Base-by-base conservation (phyloP, 2,113 vertebrate species). In the Rhegmatorhina hoffmannsi region DNA sequence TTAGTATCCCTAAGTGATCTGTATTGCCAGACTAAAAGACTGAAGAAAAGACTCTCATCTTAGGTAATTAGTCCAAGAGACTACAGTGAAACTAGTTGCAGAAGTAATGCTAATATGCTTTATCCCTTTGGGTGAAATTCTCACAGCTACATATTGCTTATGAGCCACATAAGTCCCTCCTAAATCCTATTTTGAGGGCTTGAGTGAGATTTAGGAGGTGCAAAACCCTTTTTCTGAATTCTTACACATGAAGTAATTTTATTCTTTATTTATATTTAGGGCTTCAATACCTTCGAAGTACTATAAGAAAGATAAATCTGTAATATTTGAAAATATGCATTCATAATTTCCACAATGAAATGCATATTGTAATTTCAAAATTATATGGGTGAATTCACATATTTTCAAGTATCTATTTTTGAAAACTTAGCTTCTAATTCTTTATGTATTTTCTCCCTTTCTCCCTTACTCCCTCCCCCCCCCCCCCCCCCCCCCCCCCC, bases 181-280 rank as follows among this genome's bases (percentile, higher is more conserved):
- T 86, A 86, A 92, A 90, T 89, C 52, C 33, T 92, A 31, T 90
- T 95, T 93, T 84, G 83, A 89, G 38, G 12, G 38, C 12, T 87
- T 93, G 67, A 74, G 47, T 77, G 46, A 43, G 59, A 92, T 90
- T 93, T 80, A 94, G 47, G 21, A 77, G 5, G 55, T 83, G 1
- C 9, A 89, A 83, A 91, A 5, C 31, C 26, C 28, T 90, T 86
- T n/a, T 47, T 73, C 18, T 31, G 76, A 31, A 66, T 77, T 84
- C 13, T 74, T 62, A 55, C 6, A 59, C 12, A 26, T 68, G 17
- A 88, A 69, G 52, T 5, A 77, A 83, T 78, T 84, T 94, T 72
- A 43, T 74, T 79, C 19, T 66, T 77, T 56, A 50, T 63, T 86
- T 87, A 11, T 62, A 72, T 76, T 86, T 88, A 91, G 11, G 7